These are phyloP conservation scores for Bombus breviceps DNA, from an alignment of 1,140 invertebrate species.

Conservation along the genomic window DNA sequence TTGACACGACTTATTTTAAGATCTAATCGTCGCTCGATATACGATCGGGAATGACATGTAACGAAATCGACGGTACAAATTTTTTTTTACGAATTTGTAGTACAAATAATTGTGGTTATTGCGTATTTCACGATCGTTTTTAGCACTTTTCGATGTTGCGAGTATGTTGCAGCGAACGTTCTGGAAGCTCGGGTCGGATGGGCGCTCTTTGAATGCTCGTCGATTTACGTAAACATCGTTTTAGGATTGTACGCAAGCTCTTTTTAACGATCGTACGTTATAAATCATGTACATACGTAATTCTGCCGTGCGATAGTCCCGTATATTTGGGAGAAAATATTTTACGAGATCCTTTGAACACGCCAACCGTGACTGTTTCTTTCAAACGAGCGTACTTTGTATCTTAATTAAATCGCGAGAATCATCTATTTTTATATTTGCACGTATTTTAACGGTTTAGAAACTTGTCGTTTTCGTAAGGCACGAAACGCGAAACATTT, in stretches of 20 bases:
- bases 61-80: not conserved
- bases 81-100: not conserved
- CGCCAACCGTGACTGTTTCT: not conserved
- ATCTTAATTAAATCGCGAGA: not conserved
- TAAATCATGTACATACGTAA: too few species aligned
- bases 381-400: not conserved
- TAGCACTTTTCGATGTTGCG: not conserved
- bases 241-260: not conserved
- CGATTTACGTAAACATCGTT: not conserved
- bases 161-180: not conserved
- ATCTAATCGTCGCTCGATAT: not conserved
- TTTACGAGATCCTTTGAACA: not conserved
- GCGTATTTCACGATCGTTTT: not conserved
- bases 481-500: not conserved
- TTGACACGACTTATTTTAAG: not conserved
- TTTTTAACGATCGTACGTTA: too few species aligned
- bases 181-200: not conserved
- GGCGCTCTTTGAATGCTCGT: not conserved
- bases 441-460: not conserved
- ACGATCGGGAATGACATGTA: not conserved
- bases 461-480: not conserved
- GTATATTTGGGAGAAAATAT: slow-evolving; percentile 27
- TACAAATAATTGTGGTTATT: not conserved
- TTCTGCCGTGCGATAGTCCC: not conserved
- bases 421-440: too few species aligned